phyloP scores from a whole-genome alignment of 2,888 invertebrate species.

The Norana najaformis region DNA sequence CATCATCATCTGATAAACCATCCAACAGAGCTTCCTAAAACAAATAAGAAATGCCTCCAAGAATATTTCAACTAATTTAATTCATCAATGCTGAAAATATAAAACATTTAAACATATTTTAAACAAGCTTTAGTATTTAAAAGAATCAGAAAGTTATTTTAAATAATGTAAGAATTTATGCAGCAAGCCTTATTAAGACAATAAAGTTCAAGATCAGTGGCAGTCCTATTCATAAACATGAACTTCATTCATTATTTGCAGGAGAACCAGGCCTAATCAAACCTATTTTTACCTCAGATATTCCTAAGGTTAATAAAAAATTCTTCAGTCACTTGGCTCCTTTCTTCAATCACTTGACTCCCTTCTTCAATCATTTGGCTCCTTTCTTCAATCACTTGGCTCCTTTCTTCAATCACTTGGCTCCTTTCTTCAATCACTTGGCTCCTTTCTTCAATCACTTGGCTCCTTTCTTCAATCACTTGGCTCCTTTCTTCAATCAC shows the following conservation, averaged over 20 bases:
- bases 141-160: not conserved
- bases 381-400: too few relatives aligned
- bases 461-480: too few relatives aligned
- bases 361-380: too few relatives aligned
- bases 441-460: too few relatives aligned
- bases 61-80: not conserved
- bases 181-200: not conserved
- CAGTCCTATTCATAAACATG: not conserved
- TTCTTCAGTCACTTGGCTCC: too few relatives aligned
- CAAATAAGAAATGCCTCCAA: not conserved
- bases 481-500: too few relatives aligned
- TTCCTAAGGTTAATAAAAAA: too few relatives aligned
- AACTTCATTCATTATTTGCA: not conserved
- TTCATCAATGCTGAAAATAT: slow-evolving; percentile 2
- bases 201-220: not conserved
- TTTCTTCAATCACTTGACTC: too few relatives aligned
- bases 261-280: too few relatives aligned
- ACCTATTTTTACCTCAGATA: too few relatives aligned
- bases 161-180: not conserved
- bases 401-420: too few relatives aligned
- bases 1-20: slow-evolving; percentile 56
- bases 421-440: too few relatives aligned
- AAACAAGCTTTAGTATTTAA: not conserved
- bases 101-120: not conserved
- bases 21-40: slow-evolving; percentile 56